A percentile compares a stretch with the other conserved stretches of the same genome.
phyloP scores from a whole-genome alignment of 2,113 vertebrate species.

The Sapayoa aenigma region DNA sequence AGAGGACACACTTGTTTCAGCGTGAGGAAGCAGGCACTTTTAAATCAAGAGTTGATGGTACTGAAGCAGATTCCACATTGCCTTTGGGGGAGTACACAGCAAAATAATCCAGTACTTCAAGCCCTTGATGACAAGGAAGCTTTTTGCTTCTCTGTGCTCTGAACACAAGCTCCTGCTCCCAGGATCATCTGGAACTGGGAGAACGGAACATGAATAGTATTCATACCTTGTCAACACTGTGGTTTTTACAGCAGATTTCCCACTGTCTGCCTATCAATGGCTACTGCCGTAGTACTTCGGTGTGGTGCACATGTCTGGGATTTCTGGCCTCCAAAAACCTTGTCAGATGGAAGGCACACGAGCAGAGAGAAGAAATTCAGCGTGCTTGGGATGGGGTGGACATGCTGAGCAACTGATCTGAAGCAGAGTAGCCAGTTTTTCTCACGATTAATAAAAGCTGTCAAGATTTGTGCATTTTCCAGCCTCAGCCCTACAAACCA shows the following conservation, averaged over 20 bases:
- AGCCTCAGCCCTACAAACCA: neutral
- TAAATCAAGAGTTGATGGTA: neutral
- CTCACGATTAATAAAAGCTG: neutral
- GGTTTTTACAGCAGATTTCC: neutral
- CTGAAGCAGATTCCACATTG: neutral
- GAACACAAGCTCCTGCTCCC: neutral
- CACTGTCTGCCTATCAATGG: neutral
- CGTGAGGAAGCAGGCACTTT: neutral
- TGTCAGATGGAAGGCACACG: neutral
- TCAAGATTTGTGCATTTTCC: neutral
- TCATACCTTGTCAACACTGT: neutral
- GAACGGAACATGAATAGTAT: neutral
- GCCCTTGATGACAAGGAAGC: neutral
- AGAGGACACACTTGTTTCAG: neutral
- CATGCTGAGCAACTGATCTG: neutral
- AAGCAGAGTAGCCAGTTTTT: neutral
- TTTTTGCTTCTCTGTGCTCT: neutral
- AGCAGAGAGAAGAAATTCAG: neutral
- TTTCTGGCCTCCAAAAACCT: neutral
- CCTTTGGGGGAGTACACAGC: rapidly evolving
- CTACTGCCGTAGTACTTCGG: neutral
- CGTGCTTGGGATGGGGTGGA: neutral
- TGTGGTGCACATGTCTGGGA: rapidly evolving
- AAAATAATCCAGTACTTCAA: neutral
- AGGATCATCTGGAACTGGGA: neutral